phyloP scores from a whole-genome alignment of 2,113 vertebrate species.

The Hipposideros armiger region DNA sequence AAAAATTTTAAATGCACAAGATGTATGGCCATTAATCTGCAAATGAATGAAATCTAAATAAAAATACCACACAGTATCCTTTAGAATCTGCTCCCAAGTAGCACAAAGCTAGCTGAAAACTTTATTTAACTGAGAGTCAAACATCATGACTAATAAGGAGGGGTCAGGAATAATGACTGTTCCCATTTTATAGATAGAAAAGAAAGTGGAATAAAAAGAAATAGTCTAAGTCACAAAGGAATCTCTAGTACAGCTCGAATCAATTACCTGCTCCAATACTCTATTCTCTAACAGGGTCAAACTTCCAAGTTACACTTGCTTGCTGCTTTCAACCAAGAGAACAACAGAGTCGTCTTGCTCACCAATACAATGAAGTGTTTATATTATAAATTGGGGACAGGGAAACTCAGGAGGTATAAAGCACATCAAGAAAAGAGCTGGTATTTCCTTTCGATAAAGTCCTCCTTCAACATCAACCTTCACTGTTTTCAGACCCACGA shows the following conservation, averaged over 20 bases:
- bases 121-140: background rate
- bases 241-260: conserved; percentile 16
- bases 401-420: conserved; percentile 24
- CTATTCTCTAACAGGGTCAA: conserved; percentile 32
- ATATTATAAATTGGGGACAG: background rate
- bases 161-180: conserved; percentile 73
- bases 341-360: background rate
- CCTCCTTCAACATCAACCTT: background rate
- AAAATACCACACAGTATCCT: conserved; percentile 10
- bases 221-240: background rate
- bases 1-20: conserved; percentile 9
- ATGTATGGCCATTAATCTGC: background rate
- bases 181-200: conserved; percentile 82
- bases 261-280: background rate
- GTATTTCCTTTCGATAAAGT: background rate
- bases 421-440: background rate
- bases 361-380: background rate
- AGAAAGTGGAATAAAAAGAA: conserved; percentile 55
- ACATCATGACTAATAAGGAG: conserved; percentile 66
- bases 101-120: conserved; percentile 53
- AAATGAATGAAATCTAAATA: conserved; percentile 55
- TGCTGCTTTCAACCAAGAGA: conserved; percentile 28
- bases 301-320: background rate
- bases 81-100: conserved; percentile 52
- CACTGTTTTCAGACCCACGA: background rate